phyloP scores from a whole-genome alignment of 2,113 vertebrate species.

The Atlantisia rogersi region DNA sequence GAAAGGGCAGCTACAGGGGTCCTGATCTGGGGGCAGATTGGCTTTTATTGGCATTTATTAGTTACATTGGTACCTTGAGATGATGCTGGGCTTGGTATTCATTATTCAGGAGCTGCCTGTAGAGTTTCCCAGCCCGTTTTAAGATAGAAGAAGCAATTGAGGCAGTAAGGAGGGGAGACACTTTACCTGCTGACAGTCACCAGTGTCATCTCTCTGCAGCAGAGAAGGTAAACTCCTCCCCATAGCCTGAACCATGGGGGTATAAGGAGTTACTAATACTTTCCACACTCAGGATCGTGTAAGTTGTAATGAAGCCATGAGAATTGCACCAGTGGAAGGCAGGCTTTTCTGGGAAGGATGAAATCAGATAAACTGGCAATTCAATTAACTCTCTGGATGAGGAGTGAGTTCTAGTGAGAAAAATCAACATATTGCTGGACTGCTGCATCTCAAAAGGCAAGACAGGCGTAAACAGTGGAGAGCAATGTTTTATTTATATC shows the following conservation, averaged over 20 bases:
- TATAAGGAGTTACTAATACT: not conserved
- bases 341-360: not conserved
- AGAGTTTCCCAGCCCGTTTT: not conserved
- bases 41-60: not conserved
- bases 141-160: not conserved
- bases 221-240: not conserved
- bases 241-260: fast-evolving
- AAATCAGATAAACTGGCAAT: constrained; percentile 44
- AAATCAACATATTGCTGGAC: not conserved
- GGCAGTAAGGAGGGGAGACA: not conserved
- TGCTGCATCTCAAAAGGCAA: not conserved
- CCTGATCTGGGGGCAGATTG: not conserved
- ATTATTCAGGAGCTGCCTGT: not conserved
- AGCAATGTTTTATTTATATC: not conserved
- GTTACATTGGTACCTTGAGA: not conserved
- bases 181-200: not conserved
- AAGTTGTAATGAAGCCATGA: not conserved
- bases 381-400: constrained; percentile 46
- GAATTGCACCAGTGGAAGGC: not conserved
- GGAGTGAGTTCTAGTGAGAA: not conserved
- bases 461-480: not conserved
- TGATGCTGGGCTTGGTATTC: not conserved
- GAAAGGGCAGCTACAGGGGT: not conserved
- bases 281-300: not conserved
- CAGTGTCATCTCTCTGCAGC: not conserved